Evolutionary conservation across 2,797 vertebrate genomes (phyloP).

Genomic region (Phalloptychus januarius): DNA sequence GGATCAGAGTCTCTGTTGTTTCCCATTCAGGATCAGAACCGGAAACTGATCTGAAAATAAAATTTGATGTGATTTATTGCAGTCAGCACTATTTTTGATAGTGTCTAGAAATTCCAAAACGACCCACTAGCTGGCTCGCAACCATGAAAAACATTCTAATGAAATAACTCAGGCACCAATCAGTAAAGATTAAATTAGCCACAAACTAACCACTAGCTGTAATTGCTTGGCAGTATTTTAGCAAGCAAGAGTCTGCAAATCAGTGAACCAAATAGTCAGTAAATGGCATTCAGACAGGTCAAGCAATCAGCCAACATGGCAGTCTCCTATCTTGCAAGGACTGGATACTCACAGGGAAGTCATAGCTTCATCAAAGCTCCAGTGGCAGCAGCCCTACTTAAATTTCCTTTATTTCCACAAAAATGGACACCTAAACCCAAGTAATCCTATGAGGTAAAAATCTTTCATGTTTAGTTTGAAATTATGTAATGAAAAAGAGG

Average conservation of each 20-base stretch:
- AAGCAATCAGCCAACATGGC: constrained; percentile 3
- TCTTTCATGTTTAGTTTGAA: neutral
- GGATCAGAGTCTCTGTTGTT: neutral
- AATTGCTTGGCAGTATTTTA: neutral
- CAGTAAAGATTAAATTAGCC: constrained; percentile 5
- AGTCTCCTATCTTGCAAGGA: constrained; percentile 3
- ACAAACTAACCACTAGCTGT: constrained; percentile 4
- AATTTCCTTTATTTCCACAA: neutral
- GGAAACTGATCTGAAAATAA: neutral
- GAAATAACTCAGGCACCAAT: neutral
- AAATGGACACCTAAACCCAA: neutral
- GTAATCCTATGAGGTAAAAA: neutral
- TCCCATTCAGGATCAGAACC: neutral
- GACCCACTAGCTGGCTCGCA: neutral
- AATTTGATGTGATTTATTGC: neutral
- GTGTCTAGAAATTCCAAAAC: neutral
- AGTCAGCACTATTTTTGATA: neutral
- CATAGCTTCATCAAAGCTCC: neutral
- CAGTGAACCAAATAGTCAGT: constrained; percentile 1
- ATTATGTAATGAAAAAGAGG: neutral
- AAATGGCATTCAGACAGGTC: constrained; percentile 3
- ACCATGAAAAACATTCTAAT: constrained; percentile 6
- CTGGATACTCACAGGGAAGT: neutral
- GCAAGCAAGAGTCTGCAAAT: neutral
- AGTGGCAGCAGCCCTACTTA: neutral